These are phyloP conservation scores for Eupeodes latifasciatus DNA, from an alignment of 2,888 invertebrate genomes.

Conservation along the genomic window DNA sequence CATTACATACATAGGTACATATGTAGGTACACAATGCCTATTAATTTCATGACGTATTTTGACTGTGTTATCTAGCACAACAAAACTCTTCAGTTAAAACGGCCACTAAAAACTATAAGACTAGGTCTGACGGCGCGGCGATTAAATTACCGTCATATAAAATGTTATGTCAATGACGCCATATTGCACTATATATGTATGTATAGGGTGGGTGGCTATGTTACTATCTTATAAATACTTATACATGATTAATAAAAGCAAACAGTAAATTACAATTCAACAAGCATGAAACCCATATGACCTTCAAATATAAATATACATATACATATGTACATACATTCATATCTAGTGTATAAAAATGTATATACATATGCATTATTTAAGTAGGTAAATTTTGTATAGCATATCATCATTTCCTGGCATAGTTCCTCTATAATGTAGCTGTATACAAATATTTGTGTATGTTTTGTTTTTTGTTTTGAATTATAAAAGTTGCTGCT, in stretches of 20 bases:
- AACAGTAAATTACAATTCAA: constrained; percentile 37
- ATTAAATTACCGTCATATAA: constrained; percentile 46
- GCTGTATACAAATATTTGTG: too few species aligned
- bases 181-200: background rate
- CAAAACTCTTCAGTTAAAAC: constrained; percentile 11
- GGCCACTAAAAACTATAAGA: background rate
- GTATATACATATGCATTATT: background rate
- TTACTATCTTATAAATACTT: background rate
- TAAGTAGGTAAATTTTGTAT: constrained; percentile 16
- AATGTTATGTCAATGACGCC: constrained; percentile 48
- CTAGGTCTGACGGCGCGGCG: background rate
- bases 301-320: constrained; percentile 29
- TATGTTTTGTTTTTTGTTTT: background rate
- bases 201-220: constrained; percentile 28
- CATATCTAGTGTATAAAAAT: too few species aligned
- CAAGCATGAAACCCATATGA: constrained; percentile 11
- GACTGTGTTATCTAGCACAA: background rate
- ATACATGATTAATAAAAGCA: constrained; percentile 40
- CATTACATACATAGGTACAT: too few species aligned
- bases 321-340: too few species aligned
- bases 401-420: constrained; percentile 46
- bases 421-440: constrained; percentile 3
- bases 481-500: background rate
- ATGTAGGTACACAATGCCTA: too few species aligned
- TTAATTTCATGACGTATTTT: background rate